Conservation (phyloP, 2,113 vertebrate genomes). For the Colinus virginianus region DNA sequence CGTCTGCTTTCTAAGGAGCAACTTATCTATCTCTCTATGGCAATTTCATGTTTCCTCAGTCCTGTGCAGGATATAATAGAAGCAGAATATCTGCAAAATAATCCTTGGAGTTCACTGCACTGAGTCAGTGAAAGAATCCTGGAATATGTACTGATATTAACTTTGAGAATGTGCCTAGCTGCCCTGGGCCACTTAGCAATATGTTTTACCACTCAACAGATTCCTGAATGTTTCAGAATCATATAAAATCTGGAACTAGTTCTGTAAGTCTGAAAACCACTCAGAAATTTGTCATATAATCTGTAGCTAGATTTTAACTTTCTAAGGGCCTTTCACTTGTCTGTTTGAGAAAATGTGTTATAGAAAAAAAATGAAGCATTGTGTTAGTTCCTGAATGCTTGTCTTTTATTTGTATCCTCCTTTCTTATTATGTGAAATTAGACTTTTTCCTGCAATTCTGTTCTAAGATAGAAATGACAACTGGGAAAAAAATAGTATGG, state of each 20-base stretch:
- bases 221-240: not conserved
- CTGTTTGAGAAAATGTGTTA: not conserved
- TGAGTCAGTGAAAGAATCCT: not conserved
- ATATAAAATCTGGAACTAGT: not conserved
- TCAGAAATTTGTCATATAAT: not conserved
- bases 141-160: not conserved
- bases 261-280: not conserved
- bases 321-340: not conserved
- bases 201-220: not conserved
- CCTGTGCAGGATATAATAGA: not conserved
- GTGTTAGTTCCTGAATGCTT: not conserved
- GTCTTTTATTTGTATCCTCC: not conserved
- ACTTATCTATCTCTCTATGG: not conserved
- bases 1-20: not conserved
- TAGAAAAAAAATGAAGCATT: not conserved
- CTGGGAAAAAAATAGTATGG: not conserved
- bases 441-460: not conserved
- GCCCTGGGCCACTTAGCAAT: not conserved
- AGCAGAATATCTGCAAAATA: not conserved
- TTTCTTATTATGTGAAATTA: not conserved
- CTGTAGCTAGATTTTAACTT: not conserved
- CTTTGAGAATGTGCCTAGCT: not conserved
- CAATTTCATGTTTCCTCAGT: not conserved
- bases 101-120: not conserved
- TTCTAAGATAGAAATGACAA: not conserved